phyloP scores from a whole-genome alignment of 1,140 invertebrate genomes.

The Drosophila dunni region DNA sequence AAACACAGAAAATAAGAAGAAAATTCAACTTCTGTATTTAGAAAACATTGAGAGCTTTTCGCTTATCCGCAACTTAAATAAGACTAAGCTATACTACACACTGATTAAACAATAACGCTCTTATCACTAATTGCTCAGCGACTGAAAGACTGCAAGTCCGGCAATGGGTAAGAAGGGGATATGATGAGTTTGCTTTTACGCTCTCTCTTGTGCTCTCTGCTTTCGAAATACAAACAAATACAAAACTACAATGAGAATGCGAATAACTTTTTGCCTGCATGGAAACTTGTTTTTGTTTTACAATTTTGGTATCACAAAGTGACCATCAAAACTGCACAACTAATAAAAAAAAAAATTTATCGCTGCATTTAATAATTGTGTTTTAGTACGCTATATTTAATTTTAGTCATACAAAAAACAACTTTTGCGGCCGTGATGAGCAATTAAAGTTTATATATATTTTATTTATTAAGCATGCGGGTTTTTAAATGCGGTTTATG shows the following conservation, averaged over 20 bases:
- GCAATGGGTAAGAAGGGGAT: no score
- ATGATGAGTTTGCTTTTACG: neutral
- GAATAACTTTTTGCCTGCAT: constrained; percentile 6
- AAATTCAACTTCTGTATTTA: neutral
- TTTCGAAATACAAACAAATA: neutral
- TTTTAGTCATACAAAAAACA: constrained; percentile 21
- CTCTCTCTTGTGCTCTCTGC: neutral
- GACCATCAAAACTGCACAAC: constrained; percentile 1
- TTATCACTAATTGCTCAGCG: constrained; percentile 5
- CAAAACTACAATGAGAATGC: neutral
- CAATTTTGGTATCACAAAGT: constrained; percentile 13
- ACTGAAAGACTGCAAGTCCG: no score
- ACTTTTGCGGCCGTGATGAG: constrained; percentile 19
- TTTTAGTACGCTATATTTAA: constrained; percentile 27
- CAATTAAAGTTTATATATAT: constrained; percentile 20
- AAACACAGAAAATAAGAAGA: constrained; percentile 3
- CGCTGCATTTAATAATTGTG: constrained; percentile 16
- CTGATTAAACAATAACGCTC: constrained; percentile 12
- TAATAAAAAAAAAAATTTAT: constrained; percentile 19
- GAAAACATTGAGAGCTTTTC: no score
- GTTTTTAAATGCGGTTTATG: neutral
- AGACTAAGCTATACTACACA: no score
- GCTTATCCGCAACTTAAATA: no score
- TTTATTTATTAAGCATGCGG: constrained; percentile 1
- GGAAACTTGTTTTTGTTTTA: constrained; percentile 15